Evolutionary conservation across 2,113 vertebrate species (phyloP).

Genomic region (Prietella phreatophila): DNA sequence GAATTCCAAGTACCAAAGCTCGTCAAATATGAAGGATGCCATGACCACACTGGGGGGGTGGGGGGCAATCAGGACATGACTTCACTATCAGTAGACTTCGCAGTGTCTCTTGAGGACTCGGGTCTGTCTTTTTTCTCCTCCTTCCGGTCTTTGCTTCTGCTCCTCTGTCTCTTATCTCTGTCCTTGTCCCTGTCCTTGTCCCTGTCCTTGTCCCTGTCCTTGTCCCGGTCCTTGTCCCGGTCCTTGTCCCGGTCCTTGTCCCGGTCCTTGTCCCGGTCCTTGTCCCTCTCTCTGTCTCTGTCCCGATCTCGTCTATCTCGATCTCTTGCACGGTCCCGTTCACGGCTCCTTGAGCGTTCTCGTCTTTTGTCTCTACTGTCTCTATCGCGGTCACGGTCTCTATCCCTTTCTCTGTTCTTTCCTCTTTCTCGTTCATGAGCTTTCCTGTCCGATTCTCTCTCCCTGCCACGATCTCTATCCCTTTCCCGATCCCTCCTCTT

Average conservation of each 20-base stretch:
- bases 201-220: slow-evolving; percentile 66
- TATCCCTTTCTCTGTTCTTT: slow-evolving; percentile 56
- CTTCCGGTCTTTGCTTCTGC: slow-evolving; percentile 61
- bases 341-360: slow-evolving; percentile 51
- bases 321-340: slow-evolving; percentile 52
- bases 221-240: slow-evolving; percentile 54
- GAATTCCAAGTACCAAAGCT: slow-evolving; percentile 41
- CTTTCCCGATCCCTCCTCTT: slow-evolving; percentile 46
- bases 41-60: neutral
- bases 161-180: slow-evolving; percentile 52
- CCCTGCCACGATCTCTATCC: slow-evolving; percentile 47
- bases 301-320: slow-evolving; percentile 65
- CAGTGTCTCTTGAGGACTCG: slow-evolving; percentile 72
- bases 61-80: slow-evolving; percentile 55
- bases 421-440: slow-evolving; percentile 60
- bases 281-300: slow-evolving; percentile 45
- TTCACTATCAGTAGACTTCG: slow-evolving; percentile 69
- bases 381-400: slow-evolving; percentile 47
- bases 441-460: slow-evolving; percentile 52
- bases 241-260: slow-evolving; percentile 72
- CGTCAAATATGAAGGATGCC: slow-evolving; percentile 17
- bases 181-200: slow-evolving; percentile 73
- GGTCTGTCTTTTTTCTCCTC: slow-evolving; percentile 83
- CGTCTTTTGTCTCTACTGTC: slow-evolving; percentile 51
- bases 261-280: slow-evolving; percentile 63